A percentile compares a stretch with the other conserved stretches of the same genome.
Evolutionary conservation across 2,888 invertebrate genomes (phyloP).

Genomic region (Trichogramma dendrolimi): DNA sequence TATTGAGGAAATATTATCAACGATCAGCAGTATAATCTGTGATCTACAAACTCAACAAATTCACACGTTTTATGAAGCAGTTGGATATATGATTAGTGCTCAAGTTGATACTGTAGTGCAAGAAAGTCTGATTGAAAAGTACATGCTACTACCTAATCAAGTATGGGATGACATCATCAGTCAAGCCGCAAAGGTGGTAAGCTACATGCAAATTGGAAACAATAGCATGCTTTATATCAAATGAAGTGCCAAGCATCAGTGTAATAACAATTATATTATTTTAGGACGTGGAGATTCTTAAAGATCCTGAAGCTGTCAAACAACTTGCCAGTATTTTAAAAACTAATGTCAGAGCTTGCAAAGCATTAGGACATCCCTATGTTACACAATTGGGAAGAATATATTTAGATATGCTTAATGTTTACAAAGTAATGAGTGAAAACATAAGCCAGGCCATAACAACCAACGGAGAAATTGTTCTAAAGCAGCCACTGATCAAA

Average conservation of each 20-base stretch:
- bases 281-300: conserved; percentile 88
- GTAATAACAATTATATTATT: conserved; percentile 27
- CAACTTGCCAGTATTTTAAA: conserved; percentile 97
- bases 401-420: conserved; percentile 98
- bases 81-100: conserved; percentile 97
- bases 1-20: conserved; percentile 95
- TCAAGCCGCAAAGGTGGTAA: conserved; percentile 77
- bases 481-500: conserved; percentile 95
- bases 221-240: background rate
- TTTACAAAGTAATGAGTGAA: conserved; percentile 94
- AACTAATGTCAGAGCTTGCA: conserved; percentile 98
- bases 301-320: conserved; percentile 94
- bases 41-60: conserved; percentile 96
- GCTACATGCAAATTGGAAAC: conserved; percentile 14
- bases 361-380: conserved; percentile 94
- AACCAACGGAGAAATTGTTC: conserved; percentile 92
- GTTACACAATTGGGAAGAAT: conserved; percentile 92
- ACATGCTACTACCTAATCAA: conserved; percentile 96
- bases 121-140: conserved; percentile 92
- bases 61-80: conserved; percentile 99
- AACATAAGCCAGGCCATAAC: conserved; percentile 92
- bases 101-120: conserved; percentile 87
- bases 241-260: conserved; percentile 1
- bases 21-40: conserved; percentile 96
- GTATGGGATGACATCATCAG: conserved; percentile 98